These are phyloP conservation scores for Calyptommatus sinebrachiatus DNA, from an alignment of 2,113 vertebrate genomes.

Conservation along the genomic window DNA sequence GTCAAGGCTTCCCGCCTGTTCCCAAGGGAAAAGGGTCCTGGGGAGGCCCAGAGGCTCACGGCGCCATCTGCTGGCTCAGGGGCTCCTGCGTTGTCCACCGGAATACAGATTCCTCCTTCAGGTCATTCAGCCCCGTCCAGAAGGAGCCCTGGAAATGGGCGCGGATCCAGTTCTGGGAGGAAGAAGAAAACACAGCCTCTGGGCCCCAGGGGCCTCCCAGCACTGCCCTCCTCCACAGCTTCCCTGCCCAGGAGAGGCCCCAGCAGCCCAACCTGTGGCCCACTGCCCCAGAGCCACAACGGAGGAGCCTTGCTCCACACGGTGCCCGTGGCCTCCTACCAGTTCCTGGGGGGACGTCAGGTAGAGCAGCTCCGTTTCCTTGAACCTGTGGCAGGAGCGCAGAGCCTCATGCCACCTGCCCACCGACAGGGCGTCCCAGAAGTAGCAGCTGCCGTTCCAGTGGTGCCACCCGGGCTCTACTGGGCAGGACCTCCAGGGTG, in stretches of 20 bases:
- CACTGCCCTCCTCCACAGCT: too few relatives aligned
- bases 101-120: constrained; percentile 26
- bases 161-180: constrained; percentile 24
- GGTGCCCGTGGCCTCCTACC: neutral
- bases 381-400: constrained; percentile 20
- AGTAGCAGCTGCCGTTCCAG: constrained; percentile 40
- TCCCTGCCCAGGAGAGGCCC: too few relatives aligned
- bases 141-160: constrained; percentile 12
- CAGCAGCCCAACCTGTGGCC: too few relatives aligned
- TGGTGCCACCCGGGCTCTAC: constrained; percentile 8
- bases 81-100: constrained; percentile 25
- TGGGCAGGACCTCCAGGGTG: constrained; percentile 6
- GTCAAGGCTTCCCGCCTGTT: too few relatives aligned
- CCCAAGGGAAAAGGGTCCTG: too few relatives aligned
- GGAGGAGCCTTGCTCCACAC: too few relatives aligned
- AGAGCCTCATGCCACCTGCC: constrained; percentile 11
- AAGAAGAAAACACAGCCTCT: neutral
- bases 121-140: constrained; percentile 44
- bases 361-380: constrained; percentile 21
- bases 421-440: neutral
- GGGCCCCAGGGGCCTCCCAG: neutral
- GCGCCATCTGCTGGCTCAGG: neutral
- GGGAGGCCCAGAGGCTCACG: constrained; percentile 1
- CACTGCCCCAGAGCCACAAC: too few relatives aligned
- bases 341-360: constrained; percentile 7